Evolutionary conservation across 2,113 vertebrate genomes (phyloP).

Genomic region (Ictalurus furcatus): DNA sequence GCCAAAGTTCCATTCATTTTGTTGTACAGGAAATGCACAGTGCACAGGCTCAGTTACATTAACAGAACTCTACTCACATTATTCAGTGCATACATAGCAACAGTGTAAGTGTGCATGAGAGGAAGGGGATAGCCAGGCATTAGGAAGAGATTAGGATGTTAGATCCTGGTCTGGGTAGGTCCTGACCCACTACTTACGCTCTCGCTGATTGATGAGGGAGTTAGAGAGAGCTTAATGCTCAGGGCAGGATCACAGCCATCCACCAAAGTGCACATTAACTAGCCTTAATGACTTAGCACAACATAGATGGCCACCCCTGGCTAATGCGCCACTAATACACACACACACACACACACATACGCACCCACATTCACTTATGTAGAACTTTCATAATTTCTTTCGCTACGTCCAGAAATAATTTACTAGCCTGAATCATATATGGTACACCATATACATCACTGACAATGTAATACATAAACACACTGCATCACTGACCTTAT

Average conservation of each 20-base stretch:
- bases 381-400: background rate
- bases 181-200: slow-evolving; percentile 1
- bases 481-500: background rate
- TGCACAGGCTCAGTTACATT: background rate
- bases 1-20: background rate
- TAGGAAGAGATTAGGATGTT: background rate
- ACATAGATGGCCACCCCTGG: background rate
- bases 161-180: slow-evolving; percentile 9
- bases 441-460: background rate
- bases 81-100: background rate
- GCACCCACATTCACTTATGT: background rate
- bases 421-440: background rate
- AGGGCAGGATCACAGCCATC: slow-evolving; percentile 7
- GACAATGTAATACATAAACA: background rate
- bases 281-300: slow-evolving; percentile 18
- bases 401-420: background rate
- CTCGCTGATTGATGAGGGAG: slow-evolving; percentile 26
- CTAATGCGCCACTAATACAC: background rate
- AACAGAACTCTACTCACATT: background rate
- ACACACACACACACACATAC: background rate
- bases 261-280: slow-evolving; percentile 31
- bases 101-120: background rate
- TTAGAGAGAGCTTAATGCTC: slow-evolving; percentile 28
- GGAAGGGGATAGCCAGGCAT: background rate
- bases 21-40: background rate